Percentiles rank a stretch among this genome's conserved stretches.
Evolutionary conservation across 2,888 invertebrate genomes (phyloP).

Genomic region (Griposia aprilina): DNA sequence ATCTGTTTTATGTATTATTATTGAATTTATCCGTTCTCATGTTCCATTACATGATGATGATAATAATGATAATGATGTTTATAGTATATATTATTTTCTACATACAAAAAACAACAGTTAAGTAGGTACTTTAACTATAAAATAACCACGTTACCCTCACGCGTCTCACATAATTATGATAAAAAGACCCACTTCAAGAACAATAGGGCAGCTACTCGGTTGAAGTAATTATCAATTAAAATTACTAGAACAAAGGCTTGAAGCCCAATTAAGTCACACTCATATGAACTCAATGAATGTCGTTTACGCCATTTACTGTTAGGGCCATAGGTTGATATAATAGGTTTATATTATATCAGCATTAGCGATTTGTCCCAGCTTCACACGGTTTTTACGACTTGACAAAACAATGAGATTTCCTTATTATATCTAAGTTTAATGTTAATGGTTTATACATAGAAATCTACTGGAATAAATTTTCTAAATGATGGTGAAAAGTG

Average conservation of each 20-base stretch:
- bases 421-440: background rate
- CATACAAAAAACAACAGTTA: no score
- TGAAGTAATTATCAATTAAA: constrained; percentile 56
- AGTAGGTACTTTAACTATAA: background rate
- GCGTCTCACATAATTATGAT: constrained; percentile 30
- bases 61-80: no score
- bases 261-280: constrained; percentile 43
- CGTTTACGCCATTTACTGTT: constrained; percentile 10
- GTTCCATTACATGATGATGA: no score
- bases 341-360: background rate
- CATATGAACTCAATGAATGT: constrained; percentile 18
- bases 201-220: constrained; percentile 20
- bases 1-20: no score
- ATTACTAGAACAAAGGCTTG: constrained; percentile 43
- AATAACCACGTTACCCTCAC: constrained; percentile 77
- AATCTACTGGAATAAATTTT: no score
- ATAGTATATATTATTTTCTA: no score
- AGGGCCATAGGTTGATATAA: constrained; percentile 3
- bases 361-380: background rate
- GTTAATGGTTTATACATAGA: no score
- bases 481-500: no score
- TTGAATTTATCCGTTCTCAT: no score
- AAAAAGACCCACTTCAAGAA: constrained; percentile 16
- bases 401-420: background rate
- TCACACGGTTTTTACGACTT: background rate